phyloP scores from a whole-genome alignment of 2,113 vertebrate genomes.

The Bos javanicus region DNA sequence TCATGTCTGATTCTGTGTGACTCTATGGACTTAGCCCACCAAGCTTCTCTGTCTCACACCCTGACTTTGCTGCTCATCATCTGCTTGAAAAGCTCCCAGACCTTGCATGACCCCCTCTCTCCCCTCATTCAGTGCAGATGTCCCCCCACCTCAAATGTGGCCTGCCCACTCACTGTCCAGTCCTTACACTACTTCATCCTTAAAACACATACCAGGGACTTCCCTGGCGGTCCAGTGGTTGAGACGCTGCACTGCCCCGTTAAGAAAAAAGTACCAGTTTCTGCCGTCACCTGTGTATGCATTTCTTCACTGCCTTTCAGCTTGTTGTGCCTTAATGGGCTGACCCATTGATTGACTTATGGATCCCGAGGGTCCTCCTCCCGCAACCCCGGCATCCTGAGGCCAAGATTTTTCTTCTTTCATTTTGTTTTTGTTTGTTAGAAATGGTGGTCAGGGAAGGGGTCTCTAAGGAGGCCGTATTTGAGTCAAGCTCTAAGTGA shows the following conservation, averaged over 20 bases:
- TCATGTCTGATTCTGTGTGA: neutral
- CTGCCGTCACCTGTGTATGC: neutral
- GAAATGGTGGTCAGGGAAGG: neutral
- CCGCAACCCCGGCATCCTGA: fast-evolving
- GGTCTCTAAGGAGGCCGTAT: neutral
- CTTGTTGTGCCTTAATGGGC: neutral
- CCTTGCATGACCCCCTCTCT: neutral
- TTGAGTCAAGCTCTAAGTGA: neutral
- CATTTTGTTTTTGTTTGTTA: neutral
- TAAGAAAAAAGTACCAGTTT: neutral
- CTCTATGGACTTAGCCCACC: neutral
- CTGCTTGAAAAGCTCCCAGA: neutral
- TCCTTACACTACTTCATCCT: neutral
- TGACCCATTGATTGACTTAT: too few species aligned
- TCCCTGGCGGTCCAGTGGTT: neutral
- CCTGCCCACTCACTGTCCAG: neutral
- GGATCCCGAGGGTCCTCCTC: neutral
- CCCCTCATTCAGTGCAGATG: neutral
- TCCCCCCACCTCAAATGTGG: neutral
- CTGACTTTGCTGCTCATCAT: neutral
- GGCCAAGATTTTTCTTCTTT: neutral
- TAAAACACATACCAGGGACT: neutral
- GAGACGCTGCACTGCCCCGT: fast-evolving
- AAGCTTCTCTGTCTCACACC: neutral
- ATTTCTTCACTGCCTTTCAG: neutral